phyloP scores from a whole-genome alignment of 2,113 vertebrate genomes.

The Fregata magnificens region DNA sequence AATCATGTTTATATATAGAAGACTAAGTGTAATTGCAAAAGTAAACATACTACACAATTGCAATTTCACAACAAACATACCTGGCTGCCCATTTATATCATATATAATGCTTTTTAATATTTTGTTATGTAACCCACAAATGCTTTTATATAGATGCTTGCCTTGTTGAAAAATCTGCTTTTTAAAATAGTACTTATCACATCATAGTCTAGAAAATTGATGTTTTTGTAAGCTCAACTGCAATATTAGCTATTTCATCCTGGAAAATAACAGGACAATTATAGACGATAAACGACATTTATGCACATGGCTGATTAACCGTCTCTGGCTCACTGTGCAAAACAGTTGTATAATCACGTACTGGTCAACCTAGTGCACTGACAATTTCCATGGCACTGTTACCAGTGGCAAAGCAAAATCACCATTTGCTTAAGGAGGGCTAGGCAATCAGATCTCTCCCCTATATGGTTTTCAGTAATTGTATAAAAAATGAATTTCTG shows the following conservation, averaged over 20 bases:
- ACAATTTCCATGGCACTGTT: not conserved
- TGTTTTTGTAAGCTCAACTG: not conserved
- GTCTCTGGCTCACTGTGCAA: not conserved
- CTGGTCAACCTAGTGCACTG: not conserved
- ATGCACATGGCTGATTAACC: not conserved
- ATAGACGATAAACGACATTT: conserved; percentile 7
- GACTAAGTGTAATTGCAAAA: not conserved
- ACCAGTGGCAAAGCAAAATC: not conserved
- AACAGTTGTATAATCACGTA: not conserved
- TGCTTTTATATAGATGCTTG: not conserved
- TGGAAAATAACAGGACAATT: conserved; percentile 1
- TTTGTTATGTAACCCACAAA: conserved; percentile 28
- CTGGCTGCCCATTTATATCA: not conserved
- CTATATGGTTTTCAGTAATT: not conserved
- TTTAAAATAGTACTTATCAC: conserved; percentile 1
- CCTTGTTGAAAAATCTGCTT: conserved; percentile 22
- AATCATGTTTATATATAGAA: not conserved
- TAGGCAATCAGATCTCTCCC: not conserved
- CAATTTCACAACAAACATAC: not conserved
- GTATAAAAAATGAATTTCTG: not conserved
- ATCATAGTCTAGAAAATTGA: not conserved
- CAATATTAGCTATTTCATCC: not conserved
- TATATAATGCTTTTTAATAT: not conserved
- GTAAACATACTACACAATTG: not conserved
- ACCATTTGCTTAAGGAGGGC: not conserved